A percentile compares a stretch with the other conserved stretches of the same genome.
These are phyloP conservation scores for Laticauda colubrina DNA, from an alignment of 2,113 vertebrate genomes.

Conservation along the genomic window DNA sequence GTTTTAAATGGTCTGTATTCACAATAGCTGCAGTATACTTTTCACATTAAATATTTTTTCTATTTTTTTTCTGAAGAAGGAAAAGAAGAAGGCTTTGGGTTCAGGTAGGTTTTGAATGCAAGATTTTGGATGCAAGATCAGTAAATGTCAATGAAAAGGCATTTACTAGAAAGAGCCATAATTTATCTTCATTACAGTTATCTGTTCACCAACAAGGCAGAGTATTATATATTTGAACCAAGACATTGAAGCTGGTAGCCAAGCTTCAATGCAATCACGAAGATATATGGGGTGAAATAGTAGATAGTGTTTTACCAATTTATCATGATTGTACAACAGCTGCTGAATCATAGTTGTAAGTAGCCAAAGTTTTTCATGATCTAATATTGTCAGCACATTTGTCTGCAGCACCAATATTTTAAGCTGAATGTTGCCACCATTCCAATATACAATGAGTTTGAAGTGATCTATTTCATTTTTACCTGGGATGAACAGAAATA, in stretches of 20 bases:
- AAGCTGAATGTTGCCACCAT: not conserved
- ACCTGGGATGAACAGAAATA: not conserved
- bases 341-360: conserved; percentile 48
- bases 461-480: not conserved
- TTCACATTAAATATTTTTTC: not conserved
- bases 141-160: conserved; percentile 40
- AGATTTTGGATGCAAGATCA: conserved; percentile 37
- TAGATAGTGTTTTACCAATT: conserved; percentile 44
- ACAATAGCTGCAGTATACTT: not conserved
- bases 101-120: not conserved
- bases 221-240: conserved; percentile 36
- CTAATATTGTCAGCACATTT: not conserved
- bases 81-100: conserved; percentile 20
- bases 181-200: conserved; percentile 48
- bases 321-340: conserved; percentile 52
- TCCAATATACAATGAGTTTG: not conserved
- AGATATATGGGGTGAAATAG: conserved; percentile 47
- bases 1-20: not conserved
- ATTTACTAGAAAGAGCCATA: conserved; percentile 30
- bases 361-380: not conserved
- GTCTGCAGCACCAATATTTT: not conserved
- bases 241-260: conserved; percentile 24
- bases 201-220: conserved; percentile 25
- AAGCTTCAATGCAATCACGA: conserved; percentile 50
- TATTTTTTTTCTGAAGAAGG: conserved; percentile 5